Percentiles rank a stretch among this genome's conserved stretches.
These are phyloP conservation scores for Arion vulgaris DNA, from an alignment of 1,140 invertebrate genomes.

Conservation along the genomic window DNA sequence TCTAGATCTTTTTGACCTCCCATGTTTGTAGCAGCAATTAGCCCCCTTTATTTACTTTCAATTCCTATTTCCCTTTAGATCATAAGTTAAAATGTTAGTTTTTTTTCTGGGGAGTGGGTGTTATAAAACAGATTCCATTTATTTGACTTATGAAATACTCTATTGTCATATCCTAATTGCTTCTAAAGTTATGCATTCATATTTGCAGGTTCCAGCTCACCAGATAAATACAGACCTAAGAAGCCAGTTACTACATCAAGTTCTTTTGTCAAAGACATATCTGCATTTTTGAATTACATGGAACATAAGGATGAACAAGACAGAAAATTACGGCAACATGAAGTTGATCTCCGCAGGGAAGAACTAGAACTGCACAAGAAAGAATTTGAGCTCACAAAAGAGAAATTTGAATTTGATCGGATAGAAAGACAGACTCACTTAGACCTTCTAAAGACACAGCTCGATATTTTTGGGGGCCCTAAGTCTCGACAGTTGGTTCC, in stretches of 20 bases:
- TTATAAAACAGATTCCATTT: too few relatives aligned
- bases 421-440: slow-evolving; percentile 33
- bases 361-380: slow-evolving; percentile 33
- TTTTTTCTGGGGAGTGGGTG: too few relatives aligned
- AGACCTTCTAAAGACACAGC: slow-evolving; percentile 35
- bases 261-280: not conserved
- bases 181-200: not conserved
- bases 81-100: too few relatives aligned
- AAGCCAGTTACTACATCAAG: not conserved
- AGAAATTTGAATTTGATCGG: slow-evolving; percentile 34
- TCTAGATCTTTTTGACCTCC: too few relatives aligned
- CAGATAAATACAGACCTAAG: not conserved
- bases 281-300: slow-evolving; percentile 15
- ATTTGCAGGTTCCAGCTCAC: not conserved
- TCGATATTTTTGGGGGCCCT: slow-evolving; percentile 7
- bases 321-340: not conserved
- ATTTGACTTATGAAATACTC: too few relatives aligned
- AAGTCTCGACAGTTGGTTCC: slow-evolving; percentile 1
- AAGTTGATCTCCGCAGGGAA: slow-evolving; percentile 10
- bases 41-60: too few relatives aligned
- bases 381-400: slow-evolving; percentile 27
- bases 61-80: too few relatives aligned
- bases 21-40: too few relatives aligned
- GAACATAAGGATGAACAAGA: slow-evolving; percentile 37
- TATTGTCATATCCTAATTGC: too few relatives aligned